Percentiles rank a stretch among this genome's conserved stretches.
Evolutionary conservation across 2,113 vertebrate species (phyloP).

Genomic region (Caranx ignobilis): DNA sequence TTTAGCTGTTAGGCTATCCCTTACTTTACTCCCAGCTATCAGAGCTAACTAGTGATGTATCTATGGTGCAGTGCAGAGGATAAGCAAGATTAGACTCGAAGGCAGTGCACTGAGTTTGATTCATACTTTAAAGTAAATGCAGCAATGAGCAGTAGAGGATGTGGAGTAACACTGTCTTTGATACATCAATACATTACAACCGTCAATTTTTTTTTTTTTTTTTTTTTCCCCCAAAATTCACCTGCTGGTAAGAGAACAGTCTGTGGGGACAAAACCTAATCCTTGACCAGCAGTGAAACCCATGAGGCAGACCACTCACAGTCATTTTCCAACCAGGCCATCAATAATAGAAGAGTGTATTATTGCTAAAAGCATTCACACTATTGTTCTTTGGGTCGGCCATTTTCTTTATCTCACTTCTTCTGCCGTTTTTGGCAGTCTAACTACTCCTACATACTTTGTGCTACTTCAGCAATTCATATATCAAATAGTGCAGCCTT

Average conservation of each 20-base stretch:
- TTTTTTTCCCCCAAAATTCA: neutral
- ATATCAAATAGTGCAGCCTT: too few relatives aligned
- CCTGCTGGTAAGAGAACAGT: neutral
- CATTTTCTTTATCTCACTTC: too few relatives aligned
- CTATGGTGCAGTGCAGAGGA: slow-evolving; percentile 4
- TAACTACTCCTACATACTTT: too few relatives aligned
- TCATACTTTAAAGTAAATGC: slow-evolving; percentile 7
- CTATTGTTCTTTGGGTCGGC: too few relatives aligned
- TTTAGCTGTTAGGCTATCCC: slow-evolving; percentile 32
- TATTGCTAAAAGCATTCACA: too few relatives aligned
- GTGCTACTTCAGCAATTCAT: too few relatives aligned
- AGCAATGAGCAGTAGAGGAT: neutral
- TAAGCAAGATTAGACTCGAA: neutral
- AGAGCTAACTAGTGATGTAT: neutral
- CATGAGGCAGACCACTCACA: neutral
- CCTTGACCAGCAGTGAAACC: neutral
- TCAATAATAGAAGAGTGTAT: neutral
- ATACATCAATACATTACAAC: neutral
- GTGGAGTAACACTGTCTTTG: neutral
- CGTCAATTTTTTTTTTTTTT: neutral
- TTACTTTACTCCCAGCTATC: slow-evolving; percentile 22
- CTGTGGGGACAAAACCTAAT: neutral
- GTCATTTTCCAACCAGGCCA: neutral
- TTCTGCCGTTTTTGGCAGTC: too few relatives aligned
- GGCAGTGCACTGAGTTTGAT: slow-evolving; percentile 12